Evolutionary conservation across 1,140 invertebrate species (phyloP).

Genomic region (Solenopsis invicta): DNA sequence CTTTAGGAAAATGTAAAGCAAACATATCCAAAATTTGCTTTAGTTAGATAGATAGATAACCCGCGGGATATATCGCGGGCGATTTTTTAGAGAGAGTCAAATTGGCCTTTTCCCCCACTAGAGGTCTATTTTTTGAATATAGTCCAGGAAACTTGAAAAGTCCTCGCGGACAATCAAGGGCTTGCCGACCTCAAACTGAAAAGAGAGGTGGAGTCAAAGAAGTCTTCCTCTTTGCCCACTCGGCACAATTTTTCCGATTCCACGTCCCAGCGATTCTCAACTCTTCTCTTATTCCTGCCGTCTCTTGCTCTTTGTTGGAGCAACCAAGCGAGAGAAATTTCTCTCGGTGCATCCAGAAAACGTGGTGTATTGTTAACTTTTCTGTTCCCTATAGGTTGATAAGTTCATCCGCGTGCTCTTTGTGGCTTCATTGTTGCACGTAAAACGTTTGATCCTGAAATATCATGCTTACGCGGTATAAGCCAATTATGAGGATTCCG

Average conservation of each 20-base stretch:
- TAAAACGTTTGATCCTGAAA: background rate
- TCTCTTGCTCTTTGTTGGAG: conserved; percentile 25
- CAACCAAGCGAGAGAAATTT: conserved; percentile 59
- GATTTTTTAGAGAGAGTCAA: conserved; percentile 47
- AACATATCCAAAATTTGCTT: background rate
- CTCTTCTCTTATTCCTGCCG: conserved; percentile 27
- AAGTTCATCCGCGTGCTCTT: conserved; percentile 33
- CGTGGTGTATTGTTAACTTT: conserved; percentile 64
- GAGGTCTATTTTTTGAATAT: conserved; percentile 46
- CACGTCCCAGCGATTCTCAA: conserved; percentile 70
- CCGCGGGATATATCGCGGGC: background rate
- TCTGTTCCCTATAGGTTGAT: conserved; percentile 36
- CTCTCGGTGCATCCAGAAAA: conserved; percentile 35
- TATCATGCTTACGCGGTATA: background rate
- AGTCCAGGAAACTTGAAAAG: conserved; percentile 33
- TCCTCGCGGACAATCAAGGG: conserved; percentile 59
- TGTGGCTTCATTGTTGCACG: background rate
- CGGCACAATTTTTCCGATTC: conserved; percentile 73
- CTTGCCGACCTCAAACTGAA: conserved; percentile 37
- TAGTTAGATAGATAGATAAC: background rate
- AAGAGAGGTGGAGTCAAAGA: conserved; percentile 51
- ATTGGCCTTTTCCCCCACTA: conserved; percentile 32
- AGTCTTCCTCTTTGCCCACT: conserved; percentile 46
- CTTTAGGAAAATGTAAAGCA: background rate
- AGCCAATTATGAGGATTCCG: background rate